Base-by-base conservation (phyloP, 2,113 vertebrate genomes). In the Clarias macrocephalus region DNA sequence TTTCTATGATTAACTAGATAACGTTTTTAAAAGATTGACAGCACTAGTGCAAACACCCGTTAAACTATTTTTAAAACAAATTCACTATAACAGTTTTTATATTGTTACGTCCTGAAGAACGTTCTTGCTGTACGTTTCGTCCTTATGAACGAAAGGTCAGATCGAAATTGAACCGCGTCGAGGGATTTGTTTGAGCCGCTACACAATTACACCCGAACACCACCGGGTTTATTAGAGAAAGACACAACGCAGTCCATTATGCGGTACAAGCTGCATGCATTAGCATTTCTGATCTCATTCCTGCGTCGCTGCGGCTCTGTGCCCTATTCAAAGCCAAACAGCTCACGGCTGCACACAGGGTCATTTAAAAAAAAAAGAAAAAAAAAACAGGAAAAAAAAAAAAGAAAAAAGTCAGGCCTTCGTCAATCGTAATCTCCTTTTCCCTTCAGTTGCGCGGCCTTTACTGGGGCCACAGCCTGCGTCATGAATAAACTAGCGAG, bases 381-480 rank as follows among this genome's bases (percentile, higher is more conserved):
- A 30, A 37, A 48, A 68, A 33, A 33, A 5, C n/a, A n/a, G n/a
- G n/a, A n/a, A n/a, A n/a, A n/a, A 42, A 18, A 9, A 48, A 68
- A 19, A 83, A 5, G 25, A 37, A 48, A 68, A 33, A 33, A 5
- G 28, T 48, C 56, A 37, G 79, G 56, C 28, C 84, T 66, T 77
- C 68, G 33, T 62, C 88, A 60, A 15, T 80, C 89, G 86, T 57
- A 91, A 90, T 28, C 65, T 87, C 8, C 73, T 90, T 88, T 88
- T 91, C 82, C 33, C 86, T 86, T 80, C 85, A 89, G 86, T 90
- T 75, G 92, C 86, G 87, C 94, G 93, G 92, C 93, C 94, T 94
- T 95, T 93, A 90, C 84, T 86, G 85, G 73, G 92, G 90, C 88
- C 92, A 91, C 93, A 87, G 90, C 88, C 86, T 89, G 89, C 89